Evolutionary conservation across 2,888 invertebrate species (phyloP).

Genomic region (Netelia inedita): DNA sequence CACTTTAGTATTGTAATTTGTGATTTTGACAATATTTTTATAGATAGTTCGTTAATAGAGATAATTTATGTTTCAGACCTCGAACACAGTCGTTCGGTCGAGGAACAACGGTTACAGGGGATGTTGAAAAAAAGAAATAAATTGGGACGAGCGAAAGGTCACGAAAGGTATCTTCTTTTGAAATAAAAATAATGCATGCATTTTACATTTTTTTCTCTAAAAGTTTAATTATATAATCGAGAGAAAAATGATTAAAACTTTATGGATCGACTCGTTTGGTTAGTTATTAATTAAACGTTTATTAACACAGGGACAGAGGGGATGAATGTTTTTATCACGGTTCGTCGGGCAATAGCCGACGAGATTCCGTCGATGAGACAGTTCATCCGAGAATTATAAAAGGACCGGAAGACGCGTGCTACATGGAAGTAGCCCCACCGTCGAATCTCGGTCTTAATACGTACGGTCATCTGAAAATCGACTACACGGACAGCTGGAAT

Average conservation of each 20-base stretch:
- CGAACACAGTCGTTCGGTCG: slow-evolving; percentile 74
- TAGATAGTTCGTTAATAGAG: background rate
- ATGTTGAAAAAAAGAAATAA: slow-evolving; percentile 74
- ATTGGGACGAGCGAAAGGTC: slow-evolving; percentile 72
- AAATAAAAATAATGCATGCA: slow-evolving; percentile 44
- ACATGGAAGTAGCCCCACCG: slow-evolving; percentile 83
- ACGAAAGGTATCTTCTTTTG: slow-evolving; percentile 70
- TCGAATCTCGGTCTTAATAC: slow-evolving; percentile 91
- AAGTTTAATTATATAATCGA: background rate
- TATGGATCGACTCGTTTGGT: background rate
- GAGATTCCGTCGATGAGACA: slow-evolving; percentile 70
- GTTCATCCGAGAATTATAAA: slow-evolving; percentile 49
- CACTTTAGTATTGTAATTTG: background rate
- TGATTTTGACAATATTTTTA: background rate
- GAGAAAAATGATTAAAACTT: slow-evolving; percentile 8
- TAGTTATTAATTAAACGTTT: slow-evolving; percentile 23
- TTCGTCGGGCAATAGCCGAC: slow-evolving; percentile 71
- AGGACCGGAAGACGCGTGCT: slow-evolving; percentile 69
- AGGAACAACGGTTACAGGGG: slow-evolving; percentile 76
- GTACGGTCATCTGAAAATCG: slow-evolving; percentile 93
- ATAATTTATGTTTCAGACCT: slow-evolving; percentile 72
- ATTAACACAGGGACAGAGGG: slow-evolving; percentile 64
- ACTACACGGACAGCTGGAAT: slow-evolving; percentile 94
- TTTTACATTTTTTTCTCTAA: slow-evolving; percentile 21
- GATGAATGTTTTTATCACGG: slow-evolving; percentile 78